Evolutionary conservation across 1,140 invertebrate genomes (phyloP), one percentile per base, ranked within the genome.

Genomic region (Macrosteles quadrilineatus): DNA sequence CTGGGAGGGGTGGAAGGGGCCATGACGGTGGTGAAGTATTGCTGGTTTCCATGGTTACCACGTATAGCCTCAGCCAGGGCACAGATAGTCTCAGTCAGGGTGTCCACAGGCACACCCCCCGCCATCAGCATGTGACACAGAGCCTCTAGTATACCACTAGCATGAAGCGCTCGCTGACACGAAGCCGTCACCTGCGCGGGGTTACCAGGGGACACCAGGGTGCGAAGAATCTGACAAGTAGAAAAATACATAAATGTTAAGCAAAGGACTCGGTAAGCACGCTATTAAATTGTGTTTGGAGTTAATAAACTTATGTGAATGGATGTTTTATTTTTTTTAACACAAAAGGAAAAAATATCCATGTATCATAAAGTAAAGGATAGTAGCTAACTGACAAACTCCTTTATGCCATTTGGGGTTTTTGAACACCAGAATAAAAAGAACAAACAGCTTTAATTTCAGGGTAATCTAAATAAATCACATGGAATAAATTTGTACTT

Each of bases 11-110:
- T 92, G 17, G 92, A 94, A 0, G 96, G 96, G 0, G 97, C 96
- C 83, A 93, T 89, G n/a, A 98, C 92, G 71, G 87, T 88, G 0
- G 91, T 89, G 77, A 99, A 90, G 78, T 93, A 95, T 76, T 97
- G 92, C 83, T 99, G 98, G 82, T 98, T 99, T 11, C 83, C 85
- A 31, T 88, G 84, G 79, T 95, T 93, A 0, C 96, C 97, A 71
- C 98, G 84, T 45, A 99, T 96, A 1, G 96, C 88, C 83, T 99
- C 98, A 0, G 91, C 95, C 1, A 99, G 94, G 6, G 96, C 91
- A 78, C 92, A 96, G 72, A 99, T 98, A 0, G 95, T 96, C 85
- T 99, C 96, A 0, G 95, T 97, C 19, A 99, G 81, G 57, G 98
- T 93, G 80, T 98, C 95, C 0, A 95, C 93, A 0, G 97, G 97